Evolutionary conservation across 2,797 vertebrate species (phyloP), one percentile per base, ranked within the genome.

Genomic region (Glyptemys insculpta): DNA sequence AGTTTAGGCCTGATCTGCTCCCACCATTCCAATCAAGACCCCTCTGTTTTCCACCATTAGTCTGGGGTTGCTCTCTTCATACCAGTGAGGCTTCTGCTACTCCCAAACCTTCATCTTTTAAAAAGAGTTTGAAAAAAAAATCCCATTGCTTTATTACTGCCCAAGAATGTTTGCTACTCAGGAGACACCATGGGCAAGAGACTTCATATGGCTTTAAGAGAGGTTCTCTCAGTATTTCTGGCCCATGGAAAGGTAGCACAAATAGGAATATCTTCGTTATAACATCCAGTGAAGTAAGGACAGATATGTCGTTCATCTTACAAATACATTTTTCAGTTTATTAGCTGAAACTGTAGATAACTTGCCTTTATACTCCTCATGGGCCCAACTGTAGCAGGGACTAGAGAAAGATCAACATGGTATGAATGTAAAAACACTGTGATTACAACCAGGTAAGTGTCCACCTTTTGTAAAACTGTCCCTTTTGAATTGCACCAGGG

Each of bases 261-360:
- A 37, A 37, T 23, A 68, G n/a, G n/a, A 37, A 37, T 37, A 37
- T 37, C 18, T 68, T 18, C 37, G n/a, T 37, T 68, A 68, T 37
- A 68, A 37, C n/a, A 68, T 68, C n/a, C 19, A 37, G 19, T 37
- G 9, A 37, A 37, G n/a, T 68, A 68, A 37, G 18, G 83, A 87
- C 76, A 95, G 27, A 29, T 49, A 79, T 86, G 92, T 29, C 81
- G 31, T 86, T 57, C 62, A 80, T 53, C 79, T 94, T 95, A 81
- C 81, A 88, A 87, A 89, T 93, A 87, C 44, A 50, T 92, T 94
- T 90, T 81, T 90, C 85, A 87, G 81, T 41, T 62, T 83, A 84
- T 84, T 76, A 52, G 68, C 76, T 83, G 90, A 80, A 81, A 88
- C 52, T 88, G 91, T 92, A 95, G 92, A 96, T 92, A 96, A 44